A percentile compares a stretch with the other conserved stretches of the same genome.
These are phyloP conservation scores for Cranoglanis bouderius DNA, from an alignment of 2,113 vertebrate genomes.

Conservation along the genomic window DNA sequence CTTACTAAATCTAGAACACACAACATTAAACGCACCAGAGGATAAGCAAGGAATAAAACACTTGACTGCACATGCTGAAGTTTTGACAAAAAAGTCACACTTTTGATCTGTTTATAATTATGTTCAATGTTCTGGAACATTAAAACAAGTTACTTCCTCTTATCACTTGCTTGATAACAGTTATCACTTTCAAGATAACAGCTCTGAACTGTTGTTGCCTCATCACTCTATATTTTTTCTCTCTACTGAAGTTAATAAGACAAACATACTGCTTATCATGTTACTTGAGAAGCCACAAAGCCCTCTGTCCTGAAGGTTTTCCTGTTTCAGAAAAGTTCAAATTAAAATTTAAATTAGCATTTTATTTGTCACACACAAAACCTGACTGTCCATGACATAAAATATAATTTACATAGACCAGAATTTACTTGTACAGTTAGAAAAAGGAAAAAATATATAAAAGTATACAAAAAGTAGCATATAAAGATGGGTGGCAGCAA, in stretches of 20 bases:
- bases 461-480: too few species aligned
- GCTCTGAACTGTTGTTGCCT: neutral
- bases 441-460: too few species aligned
- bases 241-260: neutral
- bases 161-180: neutral
- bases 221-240: neutral
- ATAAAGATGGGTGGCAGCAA: too few species aligned
- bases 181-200: neutral
- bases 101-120: neutral
- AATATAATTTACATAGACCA: too few species aligned
- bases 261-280: neutral
- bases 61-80: neutral
- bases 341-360: too few species aligned
- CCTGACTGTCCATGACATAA: too few species aligned
- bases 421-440: too few species aligned
- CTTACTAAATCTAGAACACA: conserved; percentile 1
- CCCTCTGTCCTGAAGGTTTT: neutral
- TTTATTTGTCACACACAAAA: too few species aligned
- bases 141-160: neutral
- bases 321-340: neutral
- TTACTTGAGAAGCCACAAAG: neutral
- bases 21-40: neutral
- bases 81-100: neutral
- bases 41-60: neutral
- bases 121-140: conserved; percentile 12